Evolutionary conservation across 1,140 invertebrate species (phyloP), one percentile per base, ranked within the genome.

Genomic region (Drosophila pseudoananassae): DNA sequence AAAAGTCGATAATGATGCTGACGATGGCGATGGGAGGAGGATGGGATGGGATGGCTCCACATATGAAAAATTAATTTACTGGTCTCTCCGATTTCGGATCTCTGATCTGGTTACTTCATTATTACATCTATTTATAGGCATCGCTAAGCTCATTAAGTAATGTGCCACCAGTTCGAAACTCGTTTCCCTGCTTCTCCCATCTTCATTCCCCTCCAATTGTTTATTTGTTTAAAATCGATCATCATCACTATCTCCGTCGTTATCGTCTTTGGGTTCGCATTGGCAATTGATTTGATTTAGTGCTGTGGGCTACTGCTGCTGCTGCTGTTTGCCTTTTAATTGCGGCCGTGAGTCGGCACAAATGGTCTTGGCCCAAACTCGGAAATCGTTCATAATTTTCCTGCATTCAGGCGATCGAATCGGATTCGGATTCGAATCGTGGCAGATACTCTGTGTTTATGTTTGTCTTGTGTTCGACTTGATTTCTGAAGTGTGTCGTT

Each of bases 1-100:
- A 78, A 87, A 88, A 82, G 58, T 57, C 56, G 76, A 59, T 68
- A 75, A 47, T 75, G 71, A 75, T 75, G 47, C 40, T 27, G 36
- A 54, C 54, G 50, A 46, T 61, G 40, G 14, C n/a, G 4, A 6
- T 12, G 20, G 4, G 38, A n/a, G 15, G 38, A 4, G n/a, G n/a
- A 1, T 40, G 38, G 14, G 3, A 12, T 3, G 2, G 15, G 60
- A 68, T 66, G 53, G 15, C 23, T 49, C 20, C 49, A 64, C 80
- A 88, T 78, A 88, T 88, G 84, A 88, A 89, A 88, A 73, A 88
- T 88, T 88, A 88, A 88, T 88, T 88, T 88, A 88, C 84, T 88
- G 73, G 55, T 12, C 51, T 38, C 45, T 50, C 43, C 50, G 78
- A 59, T 65, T 70, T 74, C 50, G 55, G 40, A 57, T 73, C 72